Conservation (phyloP, 2,113 vertebrate genomes). For the Nesoenas mayeri region DNA sequence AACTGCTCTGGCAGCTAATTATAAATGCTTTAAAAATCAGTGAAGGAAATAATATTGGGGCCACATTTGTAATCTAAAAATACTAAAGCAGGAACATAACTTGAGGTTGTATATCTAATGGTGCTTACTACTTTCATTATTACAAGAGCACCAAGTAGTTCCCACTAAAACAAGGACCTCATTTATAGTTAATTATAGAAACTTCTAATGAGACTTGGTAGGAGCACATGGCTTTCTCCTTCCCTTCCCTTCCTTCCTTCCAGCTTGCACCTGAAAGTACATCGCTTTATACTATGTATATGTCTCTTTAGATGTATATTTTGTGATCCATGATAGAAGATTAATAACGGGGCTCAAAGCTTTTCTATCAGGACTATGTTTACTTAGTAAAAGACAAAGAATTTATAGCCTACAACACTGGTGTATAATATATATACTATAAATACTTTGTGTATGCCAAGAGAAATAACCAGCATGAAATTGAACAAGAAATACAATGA, state of each 20-base stretch:
- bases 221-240: background rate
- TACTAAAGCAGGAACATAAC: background rate
- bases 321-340: background rate
- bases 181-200: background rate
- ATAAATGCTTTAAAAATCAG: background rate
- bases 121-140: background rate
- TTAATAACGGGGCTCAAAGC: background rate
- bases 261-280: background rate
- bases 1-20: background rate
- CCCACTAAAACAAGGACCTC: background rate
- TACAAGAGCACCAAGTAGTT: background rate
- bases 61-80: background rate
- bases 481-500: background rate
- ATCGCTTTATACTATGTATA: background rate
- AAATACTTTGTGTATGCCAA: background rate
- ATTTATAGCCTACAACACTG: background rate
- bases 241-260: background rate
- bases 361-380: background rate
- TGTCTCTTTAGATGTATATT: background rate
- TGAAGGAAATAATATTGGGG: background rate
- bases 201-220: background rate
- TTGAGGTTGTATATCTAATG: background rate
- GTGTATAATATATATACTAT: background rate
- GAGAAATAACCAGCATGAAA: background rate
- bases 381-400: background rate